Evolutionary conservation across 2,797 vertebrate genomes (phyloP), one percentile per base, ranked within the genome.

Genomic region (Channa striata): DNA sequence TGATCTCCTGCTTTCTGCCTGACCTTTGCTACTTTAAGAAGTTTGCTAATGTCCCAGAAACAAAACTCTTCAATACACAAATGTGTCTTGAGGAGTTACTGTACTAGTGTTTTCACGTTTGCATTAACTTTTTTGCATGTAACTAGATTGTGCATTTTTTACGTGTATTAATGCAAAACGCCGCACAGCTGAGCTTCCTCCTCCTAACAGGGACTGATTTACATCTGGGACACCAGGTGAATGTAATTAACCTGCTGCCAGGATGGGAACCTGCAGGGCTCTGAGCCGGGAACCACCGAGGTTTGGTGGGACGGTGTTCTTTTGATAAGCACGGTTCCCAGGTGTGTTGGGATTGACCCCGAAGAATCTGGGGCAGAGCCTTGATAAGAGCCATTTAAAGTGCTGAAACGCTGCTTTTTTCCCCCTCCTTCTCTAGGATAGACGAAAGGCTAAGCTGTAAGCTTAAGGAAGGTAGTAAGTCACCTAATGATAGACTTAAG

Each of bases 221-320:
- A 49, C 83, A 65, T 59, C 65, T 16, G 81, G 42, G 82, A 82
- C 6, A 9, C 3, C 58, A 80, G 89, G 87, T 84, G 82, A 88
- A 84, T 74, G 86, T 88, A 90, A 91, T 91, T 91, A 91, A 89
- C 90, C 90, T 44, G 68, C 73, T 42, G 74, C 57, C 63, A 36
- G 66, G 59, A 69, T 17, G 62, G 69, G 74, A 73, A 60, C 68
- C 75, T 54, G 67, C 82, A 60, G 78, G 74, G 62, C 67, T 65
- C 44, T 0, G 11, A 64, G 74, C 39, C 11, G 34, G 69, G 40
- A 59, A 54, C 54, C 63, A 5, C 74, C 17, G 61, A 73, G 68
- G 77, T 67, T 51, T 21, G 50, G 39, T 47, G 17, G 49, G 23
- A 42, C 42, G 37, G 56, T 30, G 30, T 49, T 25, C 25, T 46